phyloP scores from a whole-genome alignment of 2,888 invertebrate genomes.

The Leucozona laternaria region DNA sequence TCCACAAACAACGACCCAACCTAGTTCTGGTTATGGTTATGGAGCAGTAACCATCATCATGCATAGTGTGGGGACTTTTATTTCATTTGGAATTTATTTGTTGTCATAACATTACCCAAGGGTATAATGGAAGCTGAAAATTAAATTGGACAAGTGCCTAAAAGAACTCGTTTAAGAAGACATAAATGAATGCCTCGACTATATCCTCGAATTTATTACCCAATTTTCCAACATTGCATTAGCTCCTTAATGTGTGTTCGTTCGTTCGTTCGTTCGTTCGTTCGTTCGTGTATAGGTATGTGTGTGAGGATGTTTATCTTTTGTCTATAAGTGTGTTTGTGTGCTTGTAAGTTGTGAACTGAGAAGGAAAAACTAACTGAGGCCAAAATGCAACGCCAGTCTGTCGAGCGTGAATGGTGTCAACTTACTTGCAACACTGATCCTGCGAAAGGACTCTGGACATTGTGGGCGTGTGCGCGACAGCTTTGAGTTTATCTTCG shows the following conservation, averaged over 20 bases:
- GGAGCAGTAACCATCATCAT: neutral
- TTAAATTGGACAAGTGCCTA: constrained; percentile 77
- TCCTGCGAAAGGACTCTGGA: neutral
- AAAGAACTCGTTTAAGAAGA: constrained; percentile 75
- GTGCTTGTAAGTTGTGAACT: neutral
- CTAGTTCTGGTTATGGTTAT: constrained; percentile 7
- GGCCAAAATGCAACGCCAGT: constrained; percentile 24
- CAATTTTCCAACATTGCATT: constrained; percentile 75
- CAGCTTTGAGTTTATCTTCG: constrained; percentile 19
- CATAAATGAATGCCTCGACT: constrained; percentile 74
- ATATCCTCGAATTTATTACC: constrained; percentile 75
- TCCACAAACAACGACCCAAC: constrained; percentile 16
- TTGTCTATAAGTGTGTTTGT: neutral
- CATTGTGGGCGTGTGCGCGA: neutral
- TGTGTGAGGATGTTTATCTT: neutral
- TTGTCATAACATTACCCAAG: constrained; percentile 73
- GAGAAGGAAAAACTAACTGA: constrained; percentile 49
- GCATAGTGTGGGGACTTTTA: constrained; percentile 62
- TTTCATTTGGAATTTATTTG: constrained; percentile 74
- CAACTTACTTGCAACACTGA: constrained; percentile 29
- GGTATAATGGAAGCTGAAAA: constrained; percentile 76
- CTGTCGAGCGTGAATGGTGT: constrained; percentile 30
- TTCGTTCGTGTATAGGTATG: constrained; percentile 2
- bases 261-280: neutral
- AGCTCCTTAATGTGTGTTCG: constrained; percentile 41